phyloP scores from a whole-genome alignment of 2,888 invertebrate species.

The Andrena marginata region DNA sequence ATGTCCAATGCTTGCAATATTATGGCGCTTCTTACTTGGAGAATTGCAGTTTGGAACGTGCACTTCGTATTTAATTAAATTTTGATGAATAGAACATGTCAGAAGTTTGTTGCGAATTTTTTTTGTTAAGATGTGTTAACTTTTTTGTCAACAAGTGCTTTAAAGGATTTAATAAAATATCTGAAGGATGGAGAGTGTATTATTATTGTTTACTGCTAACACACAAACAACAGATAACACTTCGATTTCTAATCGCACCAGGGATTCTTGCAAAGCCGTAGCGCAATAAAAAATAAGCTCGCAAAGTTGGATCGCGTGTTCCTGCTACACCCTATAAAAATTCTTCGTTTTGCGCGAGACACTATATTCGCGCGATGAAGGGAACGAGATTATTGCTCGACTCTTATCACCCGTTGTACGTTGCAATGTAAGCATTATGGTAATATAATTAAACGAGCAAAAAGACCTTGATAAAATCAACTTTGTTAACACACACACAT shows the following conservation, averaged over 20 bases:
- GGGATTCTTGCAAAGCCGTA: slow-evolving; percentile 4
- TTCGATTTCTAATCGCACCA: neutral
- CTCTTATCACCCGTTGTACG: slow-evolving; percentile 31
- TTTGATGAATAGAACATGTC: too few species aligned
- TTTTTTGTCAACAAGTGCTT: too few species aligned
- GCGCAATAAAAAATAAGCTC: neutral
- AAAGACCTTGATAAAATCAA: slow-evolving; percentile 29
- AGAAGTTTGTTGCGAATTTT: too few species aligned
- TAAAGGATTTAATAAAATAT: too few species aligned
- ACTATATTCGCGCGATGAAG: slow-evolving; percentile 5
- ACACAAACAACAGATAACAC: neutral
- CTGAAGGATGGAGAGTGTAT: too few species aligned
- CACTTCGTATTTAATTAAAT: too few species aligned
- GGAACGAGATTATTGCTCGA: slow-evolving; percentile 35
- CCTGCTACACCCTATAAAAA: neutral
- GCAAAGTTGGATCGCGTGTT: neutral
- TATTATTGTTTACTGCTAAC: too few species aligned
- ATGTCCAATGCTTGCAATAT: too few species aligned
- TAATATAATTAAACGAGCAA: slow-evolving; percentile 40
- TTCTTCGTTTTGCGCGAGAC: neutral
- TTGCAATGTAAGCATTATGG: slow-evolving; percentile 31
- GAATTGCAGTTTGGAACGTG: too few species aligned
- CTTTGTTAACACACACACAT: neutral
- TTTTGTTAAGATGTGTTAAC: too few species aligned
- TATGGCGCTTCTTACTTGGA: too few species aligned